Base-by-base conservation (phyloP, 2,797 vertebrate species). In the Chiropotes sagulatus region DNA sequence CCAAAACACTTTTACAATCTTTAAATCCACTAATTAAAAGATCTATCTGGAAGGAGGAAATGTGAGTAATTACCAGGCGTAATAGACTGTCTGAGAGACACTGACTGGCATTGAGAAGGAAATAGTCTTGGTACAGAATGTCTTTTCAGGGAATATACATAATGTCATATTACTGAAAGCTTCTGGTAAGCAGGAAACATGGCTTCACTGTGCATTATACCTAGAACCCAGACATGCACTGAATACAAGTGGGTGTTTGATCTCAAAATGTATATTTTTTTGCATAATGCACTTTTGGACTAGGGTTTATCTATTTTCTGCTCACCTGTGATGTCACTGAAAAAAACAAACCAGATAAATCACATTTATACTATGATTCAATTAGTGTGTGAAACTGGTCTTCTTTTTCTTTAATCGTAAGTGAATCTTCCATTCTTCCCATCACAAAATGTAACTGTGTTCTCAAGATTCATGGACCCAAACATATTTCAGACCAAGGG, bases 361-460 rank as follows among this genome's bases (percentile, higher is more conserved):
- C 10, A 36, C 33, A 94, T 93, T 94, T 92, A 75, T 88, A 64
- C 30, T 9, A 7, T 92, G 80, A 97, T 95, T 88, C 83, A 17
- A 84, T 93, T 86, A 97, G 30, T 36, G 24, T 88, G 10, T 89
- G 54, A 80, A 88, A 33, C 41, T 76, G 91, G 58, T 24, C 30
- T 41, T 24, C 30, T 61, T 89, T 58, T 95, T 95, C 94, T 88
- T 88, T 81, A 78, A 88, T 72, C 72, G 46, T 30, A 92, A 96
- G 46, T 82, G 76, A 96, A 87, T 97, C 79, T 90, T 58, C 72
- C 24, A 44, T 48, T 91, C 61, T 46, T 54, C 52, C 70, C 41
- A 64, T 93, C 46, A 82, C 33, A 52, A 93, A 92, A 92, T 94
- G 73, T 82, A 61, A 93, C 80, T 92, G 75, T 88, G 39, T 85